phyloP scores from a whole-genome alignment of 92 coral and sea anemone genomes.

The Epizoanthus illoricatus region DNA sequence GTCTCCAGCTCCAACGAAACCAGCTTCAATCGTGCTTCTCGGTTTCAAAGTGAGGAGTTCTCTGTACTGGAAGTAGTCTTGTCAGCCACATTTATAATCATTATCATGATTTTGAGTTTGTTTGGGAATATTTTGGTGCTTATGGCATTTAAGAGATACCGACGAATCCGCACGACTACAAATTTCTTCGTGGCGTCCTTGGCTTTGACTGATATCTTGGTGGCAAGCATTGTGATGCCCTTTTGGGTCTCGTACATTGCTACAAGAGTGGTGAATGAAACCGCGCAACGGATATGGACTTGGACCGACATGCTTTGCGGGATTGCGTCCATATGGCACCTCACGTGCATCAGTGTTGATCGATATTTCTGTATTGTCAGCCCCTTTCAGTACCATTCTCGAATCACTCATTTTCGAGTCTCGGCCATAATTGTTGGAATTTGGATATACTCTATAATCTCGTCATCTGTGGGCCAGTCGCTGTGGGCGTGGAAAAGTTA shows the following conservation, averaged over 20 bases:
- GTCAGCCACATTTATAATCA: slow-evolving; percentile 61
- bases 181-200: slow-evolving; percentile 79
- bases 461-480: slow-evolving; percentile 64
- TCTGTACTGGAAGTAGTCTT: slow-evolving; percentile 40
- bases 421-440: slow-evolving; percentile 56
- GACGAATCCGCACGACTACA: slow-evolving; percentile 75
- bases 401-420: slow-evolving; percentile 68
- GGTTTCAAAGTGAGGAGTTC: slow-evolving; percentile 27
- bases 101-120: slow-evolving; percentile 61
- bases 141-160: slow-evolving; percentile 73
- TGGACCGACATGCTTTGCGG: slow-evolving; percentile 81
- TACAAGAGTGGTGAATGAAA: slow-evolving; percentile 44
- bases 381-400: slow-evolving; percentile 73
- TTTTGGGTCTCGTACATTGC: slow-evolving; percentile 76
- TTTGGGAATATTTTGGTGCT: slow-evolving; percentile 77
- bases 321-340: slow-evolving; percentile 87
- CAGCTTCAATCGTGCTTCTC: neutral
- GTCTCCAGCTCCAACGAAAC: neutral
- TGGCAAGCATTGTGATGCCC: slow-evolving; percentile 79
- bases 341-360: slow-evolving; percentile 90
- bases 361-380: slow-evolving; percentile 83
- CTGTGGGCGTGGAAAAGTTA: slow-evolving; percentile 66
- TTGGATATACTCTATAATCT: slow-evolving; percentile 70
- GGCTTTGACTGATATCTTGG: slow-evolving; percentile 79
- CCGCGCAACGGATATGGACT: slow-evolving; percentile 88